Evolutionary conservation across 2,797 vertebrate species (phyloP).

Genomic region (Mormyrus proboscirostris): DNA sequence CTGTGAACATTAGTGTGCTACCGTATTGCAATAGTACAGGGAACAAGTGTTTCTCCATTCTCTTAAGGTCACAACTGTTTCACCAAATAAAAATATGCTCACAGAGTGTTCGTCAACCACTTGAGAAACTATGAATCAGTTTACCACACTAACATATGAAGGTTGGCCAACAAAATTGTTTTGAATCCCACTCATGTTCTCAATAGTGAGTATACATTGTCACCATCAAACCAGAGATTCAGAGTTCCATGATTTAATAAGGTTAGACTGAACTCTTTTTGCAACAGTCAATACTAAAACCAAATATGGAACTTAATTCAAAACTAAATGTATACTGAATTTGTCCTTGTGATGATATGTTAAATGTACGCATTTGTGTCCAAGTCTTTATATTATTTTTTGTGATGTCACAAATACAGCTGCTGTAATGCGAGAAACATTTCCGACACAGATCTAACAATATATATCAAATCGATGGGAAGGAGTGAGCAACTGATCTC

Average conservation of each 20-base stretch:
- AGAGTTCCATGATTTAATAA: not conserved
- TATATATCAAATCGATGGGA: not conserved
- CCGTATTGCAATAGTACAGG: not conserved
- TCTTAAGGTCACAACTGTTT: not conserved
- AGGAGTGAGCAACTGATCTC: not conserved
- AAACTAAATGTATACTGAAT: not conserved
- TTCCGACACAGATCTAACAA: not conserved
- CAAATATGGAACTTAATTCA: not conserved
- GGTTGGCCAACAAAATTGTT: not conserved
- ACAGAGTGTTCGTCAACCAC: not conserved
- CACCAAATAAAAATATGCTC: not conserved
- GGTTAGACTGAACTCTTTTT: not conserved
- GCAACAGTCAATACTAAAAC: not conserved
- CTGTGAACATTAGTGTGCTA: not conserved
- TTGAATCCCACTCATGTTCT: not conserved
- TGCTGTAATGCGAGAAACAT: not conserved
- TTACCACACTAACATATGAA: not conserved
- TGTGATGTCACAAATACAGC: not conserved
- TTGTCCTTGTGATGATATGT: not conserved
- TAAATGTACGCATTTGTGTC: not conserved
- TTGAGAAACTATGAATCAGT: not conserved
- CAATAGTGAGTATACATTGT: not conserved
- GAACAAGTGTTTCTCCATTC: not conserved
- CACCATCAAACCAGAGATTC: not conserved
- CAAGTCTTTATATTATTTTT: not conserved